Conservation (phyloP, 1,140 invertebrate species). For the Adoxophyes honmai region DNA sequence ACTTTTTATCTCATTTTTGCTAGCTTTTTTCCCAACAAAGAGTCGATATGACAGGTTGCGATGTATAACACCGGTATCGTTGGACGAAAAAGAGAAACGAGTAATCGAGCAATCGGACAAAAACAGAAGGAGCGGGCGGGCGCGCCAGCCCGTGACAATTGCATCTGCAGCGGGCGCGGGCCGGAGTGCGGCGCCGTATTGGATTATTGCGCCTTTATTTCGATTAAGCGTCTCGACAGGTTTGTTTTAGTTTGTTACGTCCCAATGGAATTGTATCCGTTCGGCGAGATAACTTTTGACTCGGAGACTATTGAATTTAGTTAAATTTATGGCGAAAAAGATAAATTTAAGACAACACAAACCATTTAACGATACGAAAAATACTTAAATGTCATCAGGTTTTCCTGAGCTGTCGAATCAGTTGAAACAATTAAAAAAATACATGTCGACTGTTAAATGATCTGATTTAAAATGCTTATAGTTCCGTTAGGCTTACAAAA, state of each 20-base stretch:
- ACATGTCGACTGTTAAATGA: no score
- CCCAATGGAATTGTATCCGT: slow-evolving; percentile 8
- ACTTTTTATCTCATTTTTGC: slow-evolving; percentile 64
- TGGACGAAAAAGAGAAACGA: slow-evolving; percentile 60
- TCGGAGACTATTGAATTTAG: background rate
- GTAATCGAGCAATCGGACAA: slow-evolving; percentile 64
- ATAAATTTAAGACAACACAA: no score
- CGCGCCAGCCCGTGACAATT: slow-evolving; percentile 68
- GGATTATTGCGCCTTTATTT: slow-evolving; percentile 64
- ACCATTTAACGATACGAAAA: no score
- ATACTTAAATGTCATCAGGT: no score
- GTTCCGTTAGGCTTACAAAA: slow-evolving; percentile 54
- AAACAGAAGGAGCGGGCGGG: slow-evolving; percentile 56
- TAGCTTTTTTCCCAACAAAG: slow-evolving; percentile 60
- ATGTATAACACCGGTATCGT: slow-evolving; percentile 56
- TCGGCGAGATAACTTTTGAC: slow-evolving; percentile 4
- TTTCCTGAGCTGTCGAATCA: no score
- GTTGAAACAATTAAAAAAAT: no score
- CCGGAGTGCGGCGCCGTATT: slow-evolving; percentile 61
- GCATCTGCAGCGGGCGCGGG: slow-evolving; percentile 58
- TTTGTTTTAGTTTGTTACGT: slow-evolving; percentile 30
- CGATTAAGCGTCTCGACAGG: slow-evolving; percentile 46
- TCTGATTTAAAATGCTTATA: no score
- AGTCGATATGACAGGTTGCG: slow-evolving; percentile 71
- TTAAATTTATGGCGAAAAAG: no score